Evolutionary conservation across 1,140 invertebrate species (phyloP), one percentile per base, ranked within the genome.

Genomic region (Ceratosolen solmsi): DNA sequence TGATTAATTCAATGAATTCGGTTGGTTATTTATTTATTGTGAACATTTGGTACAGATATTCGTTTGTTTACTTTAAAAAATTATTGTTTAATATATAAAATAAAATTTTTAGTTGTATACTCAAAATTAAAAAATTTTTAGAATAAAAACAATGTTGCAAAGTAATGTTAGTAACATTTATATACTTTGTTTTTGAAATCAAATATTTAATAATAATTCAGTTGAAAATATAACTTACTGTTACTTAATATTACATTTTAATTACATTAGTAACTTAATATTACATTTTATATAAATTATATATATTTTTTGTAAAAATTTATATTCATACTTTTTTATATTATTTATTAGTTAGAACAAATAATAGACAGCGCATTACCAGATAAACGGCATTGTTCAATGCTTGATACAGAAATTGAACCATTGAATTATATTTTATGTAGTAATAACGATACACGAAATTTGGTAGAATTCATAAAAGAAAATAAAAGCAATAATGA

Each of bases 331-430:
- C 70, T 74, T 79, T 76, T n/a, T 83, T n/a, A 27, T 56, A 51
- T 71, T 9, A 11, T 56, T 41, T 30, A 25, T 49, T 75, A 87
- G 87, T 11, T 71, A 30, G 60, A 72, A 22, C 78, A 85, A 46
- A 63, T 63, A 46, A 17, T 56, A 22, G 76, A 71, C 46, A 77
- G 77, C 36, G 82, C 84, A 38, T 27, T 82, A 73, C 25, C 63
- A 5, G 71, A 83, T 36, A 88, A 88, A 74, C 87, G 80, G 38
- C 9, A 25, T 8, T 82, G 86, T 41, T 70, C 73, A 11, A 38
- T 72, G 58, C 22, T 60, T 51, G 27, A 46, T 46, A 7, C 7
- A 51, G 41, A 80, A 38, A 41, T 27, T 38, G 30, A 74, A 51
- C 25, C 30, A 38, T 56, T 22, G 41, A 72, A 71, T 54, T 7